Evolutionary conservation across 2,888 invertebrate species (phyloP).

Genomic region (Drosophila anceps): DNA sequence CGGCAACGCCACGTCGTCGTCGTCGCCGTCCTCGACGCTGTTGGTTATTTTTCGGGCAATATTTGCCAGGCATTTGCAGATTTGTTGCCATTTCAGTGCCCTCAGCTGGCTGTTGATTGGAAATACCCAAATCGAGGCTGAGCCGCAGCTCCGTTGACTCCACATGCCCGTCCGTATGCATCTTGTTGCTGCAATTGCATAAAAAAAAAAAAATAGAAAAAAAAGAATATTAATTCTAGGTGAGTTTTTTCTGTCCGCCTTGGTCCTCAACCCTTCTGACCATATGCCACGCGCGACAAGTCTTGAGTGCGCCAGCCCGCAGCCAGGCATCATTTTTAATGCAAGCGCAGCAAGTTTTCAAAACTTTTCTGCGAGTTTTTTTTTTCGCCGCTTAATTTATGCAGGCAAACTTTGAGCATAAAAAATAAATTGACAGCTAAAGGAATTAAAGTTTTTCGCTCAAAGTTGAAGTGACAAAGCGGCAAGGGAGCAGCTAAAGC

Average conservation of each 20-base stretch:
- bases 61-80: constrained; percentile 62
- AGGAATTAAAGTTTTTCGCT: constrained; percentile 36
- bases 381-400: constrained; percentile 63
- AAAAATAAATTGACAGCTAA: constrained; percentile 41
- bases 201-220: background rate
- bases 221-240: constrained; percentile 1
- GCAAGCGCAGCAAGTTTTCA: constrained; percentile 33
- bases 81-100: constrained; percentile 41
- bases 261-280: constrained; percentile 9
- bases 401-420: constrained; percentile 53
- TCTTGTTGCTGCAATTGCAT: constrained; percentile 46
- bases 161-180: constrained; percentile 53
- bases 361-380: constrained; percentile 39
- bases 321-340: constrained; percentile 24
- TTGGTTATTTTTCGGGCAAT: constrained; percentile 66
- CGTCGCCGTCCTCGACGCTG: constrained; percentile 51
- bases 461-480: constrained; percentile 33
- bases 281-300: constrained; percentile 10
- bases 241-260: background rate
- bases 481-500: constrained; percentile 36
- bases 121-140: constrained; percentile 36
- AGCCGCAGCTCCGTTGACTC: constrained; percentile 43
- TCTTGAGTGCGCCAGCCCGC: background rate
- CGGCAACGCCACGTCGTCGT: constrained; percentile 41
- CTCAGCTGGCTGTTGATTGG: constrained; percentile 35